Evolutionary conservation across 37 sponge, comb jelly and placozoan species (phyloP).

Genomic region (Lycopodina hypogea): DNA sequence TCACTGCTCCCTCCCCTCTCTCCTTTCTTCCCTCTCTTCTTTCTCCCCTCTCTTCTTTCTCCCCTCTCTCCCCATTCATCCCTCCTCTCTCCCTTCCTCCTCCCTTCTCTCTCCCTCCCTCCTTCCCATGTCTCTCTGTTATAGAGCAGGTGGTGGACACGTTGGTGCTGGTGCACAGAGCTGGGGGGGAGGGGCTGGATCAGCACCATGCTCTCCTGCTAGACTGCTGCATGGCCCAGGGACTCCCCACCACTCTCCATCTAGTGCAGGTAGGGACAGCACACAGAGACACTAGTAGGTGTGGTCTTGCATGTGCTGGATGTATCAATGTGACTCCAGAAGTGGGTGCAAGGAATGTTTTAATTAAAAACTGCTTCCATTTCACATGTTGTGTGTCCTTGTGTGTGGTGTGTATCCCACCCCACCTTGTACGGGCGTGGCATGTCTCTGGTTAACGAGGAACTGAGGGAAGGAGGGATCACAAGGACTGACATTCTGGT

Average conservation of each 20-base stretch:
- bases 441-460: too few species aligned
- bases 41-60: neutral
- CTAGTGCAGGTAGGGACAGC: conserved; percentile 43
- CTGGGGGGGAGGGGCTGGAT: neutral
- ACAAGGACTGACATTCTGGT: too few species aligned
- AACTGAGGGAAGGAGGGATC: too few species aligned
- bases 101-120: neutral
- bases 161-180: conserved; percentile 61
- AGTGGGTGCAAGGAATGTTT: too few species aligned
- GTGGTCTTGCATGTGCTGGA: too few species aligned
- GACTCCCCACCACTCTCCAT: conserved; percentile 67
- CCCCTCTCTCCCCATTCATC: neutral
- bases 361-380: too few species aligned
- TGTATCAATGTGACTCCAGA: too few species aligned
- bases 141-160: conserved; percentile 74
- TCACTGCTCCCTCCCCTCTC: neutral
- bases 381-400: too few species aligned
- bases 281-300: too few species aligned
- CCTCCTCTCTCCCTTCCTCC: neutral
- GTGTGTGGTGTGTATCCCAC: too few species aligned
- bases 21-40: neutral
- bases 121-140: neutral
- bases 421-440: too few species aligned
- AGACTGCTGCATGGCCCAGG: conserved; percentile 56
- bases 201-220: conserved; percentile 27